Base-by-base conservation (phyloP, 2,797 vertebrate species). In the Pseudochaenichthys georgianus region DNA sequence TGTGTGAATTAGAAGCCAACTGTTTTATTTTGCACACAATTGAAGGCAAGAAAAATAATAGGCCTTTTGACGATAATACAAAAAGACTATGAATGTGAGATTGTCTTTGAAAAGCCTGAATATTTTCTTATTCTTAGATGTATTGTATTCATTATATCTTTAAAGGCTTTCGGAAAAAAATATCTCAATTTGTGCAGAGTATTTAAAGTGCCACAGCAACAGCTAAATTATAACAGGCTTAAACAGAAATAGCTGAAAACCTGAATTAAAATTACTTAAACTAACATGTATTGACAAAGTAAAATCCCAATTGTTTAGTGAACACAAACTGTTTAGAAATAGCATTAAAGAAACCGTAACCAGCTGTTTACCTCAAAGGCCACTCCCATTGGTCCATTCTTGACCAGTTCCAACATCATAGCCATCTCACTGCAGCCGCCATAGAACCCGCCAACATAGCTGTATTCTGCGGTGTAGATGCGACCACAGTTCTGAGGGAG, bases 361-460 rank as follows among this genome's bases (percentile, higher is more conserved):
- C 13, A 17, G 54, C 38, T 45, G 15, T 13, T 19, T 88, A 93
- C 97, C 89, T 99, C 96, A 13, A 99, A 96, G 17, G 97, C 94
- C 42, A 99, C 95, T 0, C 91, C 92, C 92, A 99, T 62, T 0
- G 98, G 98, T 9, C 98, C 98, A 0, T 91, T 92, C 4, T 89
- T 86, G n/a, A 99, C 94, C 75, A 99, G 95, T 50, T 99, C 98
- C 0, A 94, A 75, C 89, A 96, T 97, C 98, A 99, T 99, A 68
- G 96, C 94, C 2, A 79, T 89, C 91, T 99, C 98, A 16, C 96
- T 99, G 94, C 98, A 99, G 53, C 94, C 97, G 0, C 98, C 98
- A 2, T 99, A 99, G 87, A 99, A 99, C 0, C 98, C 98, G 0
- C 98, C 98, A 0, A 99, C 96, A 0, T 99, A 99, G 87, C 91